Evolutionary conservation across 2,797 vertebrate genomes (phyloP).

Genomic region (Microctenopoma steveboyesi): DNA sequence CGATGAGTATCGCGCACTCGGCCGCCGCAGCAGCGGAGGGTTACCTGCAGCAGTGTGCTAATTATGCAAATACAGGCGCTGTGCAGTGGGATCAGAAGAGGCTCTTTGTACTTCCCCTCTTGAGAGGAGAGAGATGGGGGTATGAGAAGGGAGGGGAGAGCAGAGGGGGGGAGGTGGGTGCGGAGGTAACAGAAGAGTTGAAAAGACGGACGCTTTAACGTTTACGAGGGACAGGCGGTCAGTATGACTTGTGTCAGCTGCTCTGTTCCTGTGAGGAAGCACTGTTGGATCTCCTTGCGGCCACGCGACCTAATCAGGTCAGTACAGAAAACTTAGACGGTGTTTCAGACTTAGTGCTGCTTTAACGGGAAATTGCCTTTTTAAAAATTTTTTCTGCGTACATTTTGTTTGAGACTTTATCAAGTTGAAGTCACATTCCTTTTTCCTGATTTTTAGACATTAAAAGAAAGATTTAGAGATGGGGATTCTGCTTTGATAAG

Average conservation of each 20-base stretch:
- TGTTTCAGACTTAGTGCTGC: not conserved
- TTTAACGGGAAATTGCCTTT: not conserved
- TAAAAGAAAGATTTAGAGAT: not conserved
- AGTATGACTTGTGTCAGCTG: constrained; percentile 59
- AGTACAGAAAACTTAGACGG: constrained; percentile 21
- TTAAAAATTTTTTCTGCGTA: not conserved
- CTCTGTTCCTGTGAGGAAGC: constrained; percentile 41
- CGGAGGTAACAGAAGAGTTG: constrained; percentile 51
- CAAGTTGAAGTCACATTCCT: not conserved
- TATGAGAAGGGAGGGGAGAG: not conserved
- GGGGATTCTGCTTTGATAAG: constrained; percentile 8
- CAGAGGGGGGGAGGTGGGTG: not conserved
- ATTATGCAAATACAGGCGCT: constrained; percentile 69
- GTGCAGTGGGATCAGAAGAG: constrained; percentile 63
- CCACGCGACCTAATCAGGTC: constrained; percentile 48
- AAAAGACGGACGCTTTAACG: constrained; percentile 38
- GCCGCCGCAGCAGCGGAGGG: constrained; percentile 3
- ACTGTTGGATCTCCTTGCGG: constrained; percentile 37
- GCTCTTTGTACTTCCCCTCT: constrained; percentile 68
- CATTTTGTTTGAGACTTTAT: not conserved
- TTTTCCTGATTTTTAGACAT: not conserved
- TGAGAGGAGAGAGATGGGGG: constrained; percentile 36
- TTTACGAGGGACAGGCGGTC: constrained; percentile 27
- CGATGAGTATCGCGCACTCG: constrained; percentile 8
- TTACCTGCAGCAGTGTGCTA: constrained; percentile 59